A percentile compares a stretch with the other conserved stretches of the same genome.
phyloP scores from a whole-genome alignment of 2,888 invertebrate genomes.

The Bimastos eiseni region DNA sequence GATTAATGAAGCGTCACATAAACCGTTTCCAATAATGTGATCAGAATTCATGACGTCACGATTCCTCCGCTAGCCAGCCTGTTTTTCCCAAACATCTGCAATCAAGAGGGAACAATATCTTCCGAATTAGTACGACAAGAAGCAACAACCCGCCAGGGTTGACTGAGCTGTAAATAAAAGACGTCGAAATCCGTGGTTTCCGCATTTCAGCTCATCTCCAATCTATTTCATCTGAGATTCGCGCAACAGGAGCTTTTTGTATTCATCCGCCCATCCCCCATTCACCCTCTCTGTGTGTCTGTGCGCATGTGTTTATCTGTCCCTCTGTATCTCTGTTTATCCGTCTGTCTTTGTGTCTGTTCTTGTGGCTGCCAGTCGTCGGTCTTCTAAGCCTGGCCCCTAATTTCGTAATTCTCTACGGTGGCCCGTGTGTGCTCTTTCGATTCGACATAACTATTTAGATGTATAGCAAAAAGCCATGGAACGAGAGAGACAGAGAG shows the following conservation, averaged over 20 bases:
- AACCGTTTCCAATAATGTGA: too few species aligned
- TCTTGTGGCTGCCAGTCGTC: neutral
- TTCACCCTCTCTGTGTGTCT: neutral
- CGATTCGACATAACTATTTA: too few species aligned
- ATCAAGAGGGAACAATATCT: neutral
- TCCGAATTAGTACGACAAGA: neutral
- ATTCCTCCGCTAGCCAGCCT: neutral
- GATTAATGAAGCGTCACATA: too few species aligned
- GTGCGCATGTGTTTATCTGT: too few species aligned
- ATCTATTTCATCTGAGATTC: neutral
- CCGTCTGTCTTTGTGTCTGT: neutral
- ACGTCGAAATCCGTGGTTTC: neutral
- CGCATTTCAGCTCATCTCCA: neutral
- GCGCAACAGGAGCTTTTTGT: neutral
- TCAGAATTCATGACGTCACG: neutral
- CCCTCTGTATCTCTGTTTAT: neutral
- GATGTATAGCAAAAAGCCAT: too few species aligned
- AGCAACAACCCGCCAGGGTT: neutral
- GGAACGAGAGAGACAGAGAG: too few species aligned
- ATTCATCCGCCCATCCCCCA: neutral
- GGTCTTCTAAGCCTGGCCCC: neutral
- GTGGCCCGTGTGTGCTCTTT: neutral
- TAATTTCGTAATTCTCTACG: slow-evolving; percentile 6
- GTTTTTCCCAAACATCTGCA: neutral
- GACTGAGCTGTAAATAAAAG: neutral